Evolutionary conservation across 2,113 vertebrate genomes (phyloP), one percentile per base, ranked within the genome.

Genomic region (Oenanthe oenanthe): DNA sequence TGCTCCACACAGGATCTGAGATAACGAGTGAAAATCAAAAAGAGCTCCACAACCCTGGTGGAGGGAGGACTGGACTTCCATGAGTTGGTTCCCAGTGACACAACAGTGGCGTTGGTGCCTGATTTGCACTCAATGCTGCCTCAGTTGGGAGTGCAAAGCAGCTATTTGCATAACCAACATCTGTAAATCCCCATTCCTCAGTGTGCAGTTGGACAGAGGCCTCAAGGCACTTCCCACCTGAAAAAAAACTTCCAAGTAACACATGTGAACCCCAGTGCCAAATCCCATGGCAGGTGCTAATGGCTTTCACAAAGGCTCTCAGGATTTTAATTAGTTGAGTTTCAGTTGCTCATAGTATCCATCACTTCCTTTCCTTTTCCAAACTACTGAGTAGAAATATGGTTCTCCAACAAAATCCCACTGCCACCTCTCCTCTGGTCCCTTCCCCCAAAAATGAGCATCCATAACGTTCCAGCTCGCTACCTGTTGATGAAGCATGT

Each of bases 221-320:
- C 76, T 86, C 73, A 36, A 95, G 76, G 75, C 65, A 92, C 72
- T 89, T 88, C 63, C 82, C 56, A 71, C 74, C 58, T 57, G 38
- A 47, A 88, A 91, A 90, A 76, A 31, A 26, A 48, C 87, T 93
- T 91, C 74, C 67, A 62, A 92, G 53, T 63, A 93, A 80, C 82
- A 63, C 28, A 60, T n/a, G 72, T 25, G 75, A 93, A 48, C 51
- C 51, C 13, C 28, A 77, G 15, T 12, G 60, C 78, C 82, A 84
- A 79, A 86, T 34, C 51, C 78, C 7, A 42, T 50, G 85, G 88
- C 93, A 96, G 93, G 89, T 93, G 96, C 85, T 94, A 96, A 93
- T 9, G 36, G 83, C 82, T 93, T 93, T 74, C 79, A 85, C 75
- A 92, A 93, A 93, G 65, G 53, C 68, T 63, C 43, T 88, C 88